These are phyloP conservation scores for Phortica okadai DNA, from an alignment of 2,888 invertebrate genomes.

Conservation along the genomic window DNA sequence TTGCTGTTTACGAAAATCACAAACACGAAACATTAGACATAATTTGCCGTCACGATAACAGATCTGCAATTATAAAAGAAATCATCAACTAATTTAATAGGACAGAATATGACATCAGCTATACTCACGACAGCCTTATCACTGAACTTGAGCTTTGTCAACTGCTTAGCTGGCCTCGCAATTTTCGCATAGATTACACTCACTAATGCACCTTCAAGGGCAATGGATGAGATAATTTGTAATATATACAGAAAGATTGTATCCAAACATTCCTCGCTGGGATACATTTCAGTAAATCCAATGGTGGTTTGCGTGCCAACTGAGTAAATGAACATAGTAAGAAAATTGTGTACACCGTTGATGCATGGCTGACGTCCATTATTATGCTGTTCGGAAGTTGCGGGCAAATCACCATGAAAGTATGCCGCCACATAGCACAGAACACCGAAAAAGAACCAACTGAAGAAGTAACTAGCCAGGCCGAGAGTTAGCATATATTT, in stretches of 20 bases:
- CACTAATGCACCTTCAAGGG: constrained; percentile 79
- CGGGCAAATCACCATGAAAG: constrained; percentile 85
- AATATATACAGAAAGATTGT: constrained; percentile 84
- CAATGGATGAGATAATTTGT: constrained; percentile 84
- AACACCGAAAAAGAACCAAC: constrained; percentile 88
- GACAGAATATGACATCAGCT: no score
- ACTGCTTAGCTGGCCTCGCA: constrained; percentile 85
- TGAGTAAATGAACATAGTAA: constrained; percentile 86
- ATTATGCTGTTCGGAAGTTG: constrained; percentile 76
- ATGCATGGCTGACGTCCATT: constrained; percentile 78
- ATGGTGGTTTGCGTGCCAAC: constrained; percentile 92
- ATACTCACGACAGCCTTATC: constrained; percentile 82
- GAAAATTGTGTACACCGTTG: constrained; percentile 80
- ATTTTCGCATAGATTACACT: constrained; percentile 87
- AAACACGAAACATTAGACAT: constrained; percentile 88
- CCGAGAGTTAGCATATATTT: constrained; percentile 92
- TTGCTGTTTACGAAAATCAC: constrained; percentile 86
- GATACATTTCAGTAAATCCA: constrained; percentile 89
- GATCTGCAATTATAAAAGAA: constrained; percentile 6
- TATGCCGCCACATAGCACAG: constrained; percentile 89
- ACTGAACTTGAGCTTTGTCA: constrained; percentile 88
- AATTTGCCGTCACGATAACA: constrained; percentile 84
- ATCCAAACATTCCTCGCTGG: constrained; percentile 90
- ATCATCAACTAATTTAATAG: neutral
- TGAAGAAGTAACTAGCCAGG: constrained; percentile 87